Evolutionary conservation across 2,113 vertebrate species (phyloP).

Genomic region (Alces alces): DNA sequence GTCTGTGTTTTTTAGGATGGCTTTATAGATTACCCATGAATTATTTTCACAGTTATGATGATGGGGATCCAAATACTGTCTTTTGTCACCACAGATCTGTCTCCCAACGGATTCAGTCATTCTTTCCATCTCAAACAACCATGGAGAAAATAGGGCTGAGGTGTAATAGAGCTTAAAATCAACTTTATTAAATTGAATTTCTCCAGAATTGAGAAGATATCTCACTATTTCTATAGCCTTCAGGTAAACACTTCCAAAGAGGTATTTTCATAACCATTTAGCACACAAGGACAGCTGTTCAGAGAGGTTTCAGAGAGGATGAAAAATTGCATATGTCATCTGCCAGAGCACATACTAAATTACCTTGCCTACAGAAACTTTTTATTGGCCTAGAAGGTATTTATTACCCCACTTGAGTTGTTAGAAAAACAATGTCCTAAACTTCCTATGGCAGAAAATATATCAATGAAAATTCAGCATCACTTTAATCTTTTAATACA

Average conservation of each 20-base stretch:
- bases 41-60: neutral
- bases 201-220: conserved; percentile 49
- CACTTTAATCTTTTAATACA: conserved; percentile 51
- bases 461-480: conserved; percentile 46
- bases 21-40: neutral
- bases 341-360: conserved; percentile 59
- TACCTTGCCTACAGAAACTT: conserved; percentile 47
- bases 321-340: conserved; percentile 63
- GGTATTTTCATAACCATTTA: conserved; percentile 64
- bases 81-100: conserved; percentile 42
- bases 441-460: conserved; percentile 62
- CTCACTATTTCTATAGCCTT: conserved; percentile 61
- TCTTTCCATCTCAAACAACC: conserved; percentile 10
- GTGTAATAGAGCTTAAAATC: conserved; percentile 60
- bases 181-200: conserved; percentile 68
- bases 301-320: conserved; percentile 60
- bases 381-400: conserved; percentile 62
- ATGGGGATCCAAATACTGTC: conserved; percentile 10
- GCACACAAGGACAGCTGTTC: conserved; percentile 63
- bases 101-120: conserved; percentile 10
- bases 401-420: conserved; percentile 59
- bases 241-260: conserved; percentile 62
- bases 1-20: neutral
- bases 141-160: conserved; percentile 47
- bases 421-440: conserved; percentile 63